Evolutionary conservation across 2,888 invertebrate genomes (phyloP), one percentile per base, ranked within the genome.

Genomic region (Meta bourneti): DNA sequence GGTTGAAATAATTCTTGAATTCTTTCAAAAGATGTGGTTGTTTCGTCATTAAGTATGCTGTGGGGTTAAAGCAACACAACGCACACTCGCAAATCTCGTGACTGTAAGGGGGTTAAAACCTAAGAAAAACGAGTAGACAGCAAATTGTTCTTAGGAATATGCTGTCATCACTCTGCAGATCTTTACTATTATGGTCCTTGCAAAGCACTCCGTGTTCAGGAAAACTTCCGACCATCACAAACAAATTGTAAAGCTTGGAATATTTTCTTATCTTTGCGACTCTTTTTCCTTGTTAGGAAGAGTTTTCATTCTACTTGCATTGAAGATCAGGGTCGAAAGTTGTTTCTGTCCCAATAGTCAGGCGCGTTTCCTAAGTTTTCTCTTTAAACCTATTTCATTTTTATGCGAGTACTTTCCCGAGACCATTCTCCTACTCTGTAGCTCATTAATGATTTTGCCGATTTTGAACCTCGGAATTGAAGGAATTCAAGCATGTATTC

Each of bases 281-380:
- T 20, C 61, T 61, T 79, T 61, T 61, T 61, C 54, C 79, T 79
- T 79, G 79, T 61, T 79, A 79, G 54, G 61, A 16, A 77, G 9
- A 79, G 61, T 79, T 61, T 79, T 61, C 79, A 79, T 34, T 19
- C 34, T 54, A 79, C 61, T 79, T 79, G 61, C 49, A 51, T 79
- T 79, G 61, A 79, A 20, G 61, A 61, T 77, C n/a, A 51, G 19
- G 77, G 8, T 77, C 51, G 19, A 51, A 77, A 77, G 51, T 19
- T 34, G 34, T 75, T 34, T 49, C 48, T 75, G 34, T 75, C 75
- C 34, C 51, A 77, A 8, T 51, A 9, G 52, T 19, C n/a, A 51
- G n/a, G 7, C 20, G 61, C 11, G 54, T 79, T 79, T 75, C 52
- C 78, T n/a, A 52, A 52, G 52, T 52, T 78, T 51, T 78, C 34